A percentile compares a stretch with the other conserved stretches of the same genome.
Conservation (phyloP, 1,140 invertebrate genomes). For the Phenacoccus solenopsis region DNA sequence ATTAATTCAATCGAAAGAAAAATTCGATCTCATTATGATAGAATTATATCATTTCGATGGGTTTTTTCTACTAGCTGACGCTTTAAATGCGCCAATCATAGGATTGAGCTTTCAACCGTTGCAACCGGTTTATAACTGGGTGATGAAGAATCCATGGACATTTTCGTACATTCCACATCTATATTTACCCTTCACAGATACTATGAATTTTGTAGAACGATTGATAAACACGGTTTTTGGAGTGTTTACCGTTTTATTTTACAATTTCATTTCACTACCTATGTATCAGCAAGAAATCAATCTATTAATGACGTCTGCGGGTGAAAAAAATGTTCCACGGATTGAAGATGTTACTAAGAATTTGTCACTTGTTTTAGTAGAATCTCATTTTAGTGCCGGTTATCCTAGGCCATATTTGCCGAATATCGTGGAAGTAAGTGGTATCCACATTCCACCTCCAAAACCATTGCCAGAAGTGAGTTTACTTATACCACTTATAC, state of each 20-base stretch:
- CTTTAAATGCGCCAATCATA: slow-evolving; percentile 4
- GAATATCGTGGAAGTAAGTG: slow-evolving; percentile 44
- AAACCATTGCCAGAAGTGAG: slow-evolving; percentile 30
- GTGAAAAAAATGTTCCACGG: slow-evolving; percentile 23
- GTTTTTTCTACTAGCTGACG: neutral
- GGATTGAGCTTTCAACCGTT: neutral
- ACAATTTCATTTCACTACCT: neutral
- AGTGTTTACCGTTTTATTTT: neutral
- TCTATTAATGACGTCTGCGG: neutral
- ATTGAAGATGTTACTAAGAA: slow-evolving; percentile 29
- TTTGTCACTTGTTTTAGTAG: slow-evolving; percentile 35
- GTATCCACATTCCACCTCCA: slow-evolving; percentile 37
- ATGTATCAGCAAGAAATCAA: neutral
- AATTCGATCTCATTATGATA: neutral
- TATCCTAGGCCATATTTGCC: slow-evolving; percentile 36
- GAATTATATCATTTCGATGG: neutral
- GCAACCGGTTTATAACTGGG: neutral
- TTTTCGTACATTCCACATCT: slow-evolving; percentile 22
- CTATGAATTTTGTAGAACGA: neutral
- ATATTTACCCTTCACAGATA: neutral
- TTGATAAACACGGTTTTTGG: neutral
- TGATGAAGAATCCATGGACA: neutral
- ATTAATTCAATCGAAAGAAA: neutral
- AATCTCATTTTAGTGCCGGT: slow-evolving; percentile 37
- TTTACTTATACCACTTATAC: neutral